Evolutionary conservation across 2,113 vertebrate species (phyloP), one percentile per base, ranked within the genome.

Genomic region (Toxostoma redivivum): DNA sequence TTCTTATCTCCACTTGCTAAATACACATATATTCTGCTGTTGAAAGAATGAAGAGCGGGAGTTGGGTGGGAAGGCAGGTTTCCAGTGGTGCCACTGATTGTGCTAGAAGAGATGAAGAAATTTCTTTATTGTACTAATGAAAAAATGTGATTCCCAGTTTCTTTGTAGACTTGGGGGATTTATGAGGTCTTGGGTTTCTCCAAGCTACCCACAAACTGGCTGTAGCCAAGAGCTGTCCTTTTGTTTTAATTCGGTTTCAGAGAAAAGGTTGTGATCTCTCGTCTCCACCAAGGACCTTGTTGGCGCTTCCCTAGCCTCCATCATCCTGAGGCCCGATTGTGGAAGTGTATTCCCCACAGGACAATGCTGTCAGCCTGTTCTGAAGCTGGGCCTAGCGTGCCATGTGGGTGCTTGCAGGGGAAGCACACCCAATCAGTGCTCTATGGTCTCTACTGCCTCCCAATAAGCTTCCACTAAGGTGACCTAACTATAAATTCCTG

Each of bases 371-470:
- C 37, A 54, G 74, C 38, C 54, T 33, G 30, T n/a, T 79, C 78
- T 67, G 78, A 81, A 91, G 40, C 33, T 20, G 22, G 18, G 53
- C 9, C 28, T 45, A 25, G 35, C 4, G 2, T 54, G 20, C n/a
- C 0, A 0, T 28, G 47, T 12, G 23, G 31, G 58, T 12, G 3
- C 48, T n/a, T 13, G 30, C 74, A 69, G 5, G 20, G 20, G n/a
- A 65, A 88, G 42, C 60, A 50, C 38, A 47, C 35, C 35, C 57
- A 77, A 20, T 18, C 35, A 81, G 18, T 57, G 31, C 67, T 62
- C 80, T 67, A 60, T 50, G 77, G 79, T 56, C 40, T 85, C 61
- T 42, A 17, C 66, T 51, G 56, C 47, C 48, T 92, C 23, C 51
- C 64, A 92, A 14, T 16, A 58, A 65, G 33, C 35, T 66, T 47